Conservation (phyloP, 2,888 invertebrate species). For the Galeopsomyia nigrocyanea region DNA sequence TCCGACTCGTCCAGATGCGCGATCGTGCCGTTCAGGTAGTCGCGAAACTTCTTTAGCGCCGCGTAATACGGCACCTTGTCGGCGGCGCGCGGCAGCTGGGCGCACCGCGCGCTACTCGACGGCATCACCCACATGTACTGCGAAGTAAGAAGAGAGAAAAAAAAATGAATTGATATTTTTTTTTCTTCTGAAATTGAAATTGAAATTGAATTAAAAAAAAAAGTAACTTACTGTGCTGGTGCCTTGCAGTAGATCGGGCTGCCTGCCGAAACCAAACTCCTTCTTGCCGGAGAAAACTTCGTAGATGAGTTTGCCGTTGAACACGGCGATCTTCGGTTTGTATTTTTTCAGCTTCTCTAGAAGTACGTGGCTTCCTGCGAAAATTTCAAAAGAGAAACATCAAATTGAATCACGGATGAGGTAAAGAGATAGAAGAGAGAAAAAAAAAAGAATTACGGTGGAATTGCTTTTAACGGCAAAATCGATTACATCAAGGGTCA, state of each 20-base stretch:
- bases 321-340: constrained; percentile 96
- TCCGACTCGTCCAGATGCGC: constrained; percentile 88
- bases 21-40: constrained; percentile 90
- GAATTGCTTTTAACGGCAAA: no score
- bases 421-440: no score
- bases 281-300: constrained; percentile 98
- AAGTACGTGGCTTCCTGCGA: constrained; percentile 81
- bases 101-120: constrained; percentile 96
- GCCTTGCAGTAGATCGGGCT: constrained; percentile 93
- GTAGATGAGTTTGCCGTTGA: constrained; percentile 99
- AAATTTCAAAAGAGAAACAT: constrained; percentile 49
- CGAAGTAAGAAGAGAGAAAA: no score
- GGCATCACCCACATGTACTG: constrained; percentile 99
- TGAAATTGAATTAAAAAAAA: no score
- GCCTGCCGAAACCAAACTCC: constrained; percentile 96
- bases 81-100: constrained; percentile 95
- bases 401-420: no score
- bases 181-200: no score
- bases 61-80: constrained; percentile 99
- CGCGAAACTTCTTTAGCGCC: constrained; percentile 94
- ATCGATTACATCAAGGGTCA: no score
- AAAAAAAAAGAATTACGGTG: no score
- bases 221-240: constrained; percentile 88
- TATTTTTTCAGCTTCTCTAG: constrained; percentile 91
- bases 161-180: no score